These are phyloP conservation scores for Cotesia congregata DNA, from an alignment of 2,888 invertebrate genomes.

Conservation along the genomic window DNA sequence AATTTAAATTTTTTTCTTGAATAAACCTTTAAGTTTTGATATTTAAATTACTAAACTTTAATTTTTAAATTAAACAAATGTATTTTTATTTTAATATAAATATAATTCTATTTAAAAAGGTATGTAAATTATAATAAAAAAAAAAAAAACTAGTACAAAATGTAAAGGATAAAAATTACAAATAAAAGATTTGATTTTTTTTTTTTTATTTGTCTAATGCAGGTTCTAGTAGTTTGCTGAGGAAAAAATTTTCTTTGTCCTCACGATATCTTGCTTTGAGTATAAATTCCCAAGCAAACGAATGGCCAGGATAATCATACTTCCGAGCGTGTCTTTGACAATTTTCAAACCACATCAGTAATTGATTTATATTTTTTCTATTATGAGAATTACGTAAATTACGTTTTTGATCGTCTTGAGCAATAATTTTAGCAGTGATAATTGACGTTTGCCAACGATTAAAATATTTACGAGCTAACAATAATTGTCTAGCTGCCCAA, in stretches of 20 bases:
- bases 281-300: constrained; percentile 71
- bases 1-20: neutral
- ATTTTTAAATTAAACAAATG: too few species aligned
- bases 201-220: neutral
- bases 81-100: too few species aligned
- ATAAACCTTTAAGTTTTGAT: neutral
- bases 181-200: neutral
- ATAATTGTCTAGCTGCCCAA: constrained; percentile 47
- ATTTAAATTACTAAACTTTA: neutral
- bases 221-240: constrained; percentile 67
- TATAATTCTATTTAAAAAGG: too few species aligned
- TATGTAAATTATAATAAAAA: neutral
- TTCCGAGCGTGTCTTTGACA: constrained; percentile 69
- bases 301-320: constrained; percentile 69
- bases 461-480: constrained; percentile 51
- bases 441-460: constrained; percentile 53
- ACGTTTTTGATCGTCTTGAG: constrained; percentile 42
- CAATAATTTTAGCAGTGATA: constrained; percentile 44
- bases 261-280: constrained; percentile 73
- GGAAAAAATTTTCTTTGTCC: constrained; percentile 71
- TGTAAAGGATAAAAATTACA: neutral
- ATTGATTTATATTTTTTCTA: constrained; percentile 61
- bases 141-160: neutral
- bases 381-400: constrained; percentile 59
- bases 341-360: constrained; percentile 64